Base-by-base conservation (phyloP, 2,888 invertebrate genomes). In the Schizaphis graminum region DNA sequence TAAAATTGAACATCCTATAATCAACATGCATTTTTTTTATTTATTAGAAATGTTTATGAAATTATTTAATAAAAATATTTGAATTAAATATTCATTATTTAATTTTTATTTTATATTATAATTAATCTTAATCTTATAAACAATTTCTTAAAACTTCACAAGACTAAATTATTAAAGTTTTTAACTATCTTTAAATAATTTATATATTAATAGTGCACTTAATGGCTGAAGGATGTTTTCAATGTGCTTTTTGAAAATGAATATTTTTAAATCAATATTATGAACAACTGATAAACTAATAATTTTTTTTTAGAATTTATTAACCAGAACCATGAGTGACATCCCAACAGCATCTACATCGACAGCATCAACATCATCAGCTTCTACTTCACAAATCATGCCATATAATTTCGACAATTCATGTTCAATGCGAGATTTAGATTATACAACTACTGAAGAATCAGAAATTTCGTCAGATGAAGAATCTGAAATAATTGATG, bases 261-360 rank as follows among this genome's bases (percentile, higher is more conserved):
- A 16, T 47, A 8, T 44, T 28, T 44, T 87, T 8, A 21, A n/a
- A 92, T 67, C 8, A 16, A 26, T 88, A 41, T 35, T 67, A 41
- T 88, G 35, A 88, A 49, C 49, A 85, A 56, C 24, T 85, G 28
- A 56, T 67, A 24, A 49, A 26, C 11, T n/a, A 87, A 21, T 5
- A 16, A 16, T 47, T 41, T 85, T 61, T 86, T 57, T 94, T 91
- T 94, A 94, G 89, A 90, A 49, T 61, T n/a, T 94, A 28, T 57
- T 94, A 35, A 61, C 84, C 11, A 94, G 85, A 86, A 94, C 90
- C 61, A 94, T 94, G 93, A 94, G 86, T 41, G 86, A 94, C 49
- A 16, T 94, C 41, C 93, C 93, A 53, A 88, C 92, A 24, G 92
- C 92, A 53, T 92, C 92, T 28, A 92, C 92, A 47, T 92, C 92